Evolutionary conservation across 2,113 vertebrate species (phyloP), one percentile per base, ranked within the genome.

Genomic region (Forbesichthys agassizii): DNA sequence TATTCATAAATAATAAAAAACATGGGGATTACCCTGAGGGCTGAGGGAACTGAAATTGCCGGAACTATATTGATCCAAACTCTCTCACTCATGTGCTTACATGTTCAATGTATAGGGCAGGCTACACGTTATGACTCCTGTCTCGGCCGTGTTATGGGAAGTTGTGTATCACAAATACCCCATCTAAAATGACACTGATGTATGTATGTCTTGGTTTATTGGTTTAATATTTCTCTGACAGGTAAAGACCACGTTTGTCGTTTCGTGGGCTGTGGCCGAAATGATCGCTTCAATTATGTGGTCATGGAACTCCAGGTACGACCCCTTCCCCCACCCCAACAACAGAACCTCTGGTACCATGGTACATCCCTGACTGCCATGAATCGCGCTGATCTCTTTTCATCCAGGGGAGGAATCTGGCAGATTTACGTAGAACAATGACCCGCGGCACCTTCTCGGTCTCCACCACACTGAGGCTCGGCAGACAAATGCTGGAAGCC

Each of bases 211-310:
- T 54, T 1, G n/a, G 9, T 16, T 10, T 5, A 2, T 16, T 61
- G 7, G 14, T 49, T 61, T 9, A 6, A 52, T 20, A 47, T 36
- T 5, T 73, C 18, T 18, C 71, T n/a, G 33, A 80, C 77, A 99
- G 98, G 98, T 75, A 98, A 98, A 93, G 96, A 98, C 89, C 97
- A 99, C 53, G 93, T 99, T 69, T 99, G 98, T 84, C 95, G 94
- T 83, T 99, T 99, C 82, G 95, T 99, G 84, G 96, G 98, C 74
- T 98, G 96, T 89, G 98, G 98, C 79, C 93, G 96, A 68, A 99
- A 98, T 55, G 98, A 99, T 84, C 94, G 96, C 75, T 99, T 99
- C 92, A 99, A 99, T 89, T 99, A 98, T 52, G 97, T 99, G 78
- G 98, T 98, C 80, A 99, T 99, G 98, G 96, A 99, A 66, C 94